Conservation (phyloP, 1,140 invertebrate species). For the Nymphalis io region DNA sequence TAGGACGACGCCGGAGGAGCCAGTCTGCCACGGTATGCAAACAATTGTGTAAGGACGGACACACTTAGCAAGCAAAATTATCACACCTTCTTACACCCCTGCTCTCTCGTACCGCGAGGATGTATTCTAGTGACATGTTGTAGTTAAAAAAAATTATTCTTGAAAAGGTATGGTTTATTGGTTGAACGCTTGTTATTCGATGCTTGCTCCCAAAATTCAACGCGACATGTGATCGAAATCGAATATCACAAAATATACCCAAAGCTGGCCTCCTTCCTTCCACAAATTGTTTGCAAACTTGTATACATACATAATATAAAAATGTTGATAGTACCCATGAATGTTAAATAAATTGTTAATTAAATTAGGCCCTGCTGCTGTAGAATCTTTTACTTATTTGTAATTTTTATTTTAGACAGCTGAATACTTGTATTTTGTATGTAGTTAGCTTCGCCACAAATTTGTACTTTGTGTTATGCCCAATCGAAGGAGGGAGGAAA, state of each 20-base stretch:
- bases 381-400: constrained; percentile 32
- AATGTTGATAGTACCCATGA: constrained; percentile 22
- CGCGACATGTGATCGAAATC: constrained; percentile 61
- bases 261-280: constrained; percentile 89
- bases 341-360: constrained; percentile 20
- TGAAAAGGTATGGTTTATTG: constrained; percentile 79
- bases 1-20: constrained; percentile 35
- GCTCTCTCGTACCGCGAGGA: constrained; percentile 41
- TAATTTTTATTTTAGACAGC: constrained; percentile 41
- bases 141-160: constrained; percentile 72
- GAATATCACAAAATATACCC: constrained; percentile 65
- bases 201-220: constrained; percentile 63
- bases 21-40: constrained; percentile 65
- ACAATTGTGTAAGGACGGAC: constrained; percentile 82
- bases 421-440: constrained; percentile 39
- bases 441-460: constrained; percentile 30
- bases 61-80: constrained; percentile 72
- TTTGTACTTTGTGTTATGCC: constrained; percentile 39
- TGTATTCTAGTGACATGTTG: constrained; percentile 73
- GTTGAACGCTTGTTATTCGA: constrained; percentile 65
- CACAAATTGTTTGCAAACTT: constrained; percentile 92
- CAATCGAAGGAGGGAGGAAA: constrained; percentile 43
- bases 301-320: constrained; percentile 34
- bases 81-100: constrained; percentile 41
- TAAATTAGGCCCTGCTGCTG: constrained; percentile 21